Evolutionary conservation across 1,140 invertebrate genomes (phyloP), one percentile per base, ranked within the genome.

Genomic region (Asobara japonica): DNA sequence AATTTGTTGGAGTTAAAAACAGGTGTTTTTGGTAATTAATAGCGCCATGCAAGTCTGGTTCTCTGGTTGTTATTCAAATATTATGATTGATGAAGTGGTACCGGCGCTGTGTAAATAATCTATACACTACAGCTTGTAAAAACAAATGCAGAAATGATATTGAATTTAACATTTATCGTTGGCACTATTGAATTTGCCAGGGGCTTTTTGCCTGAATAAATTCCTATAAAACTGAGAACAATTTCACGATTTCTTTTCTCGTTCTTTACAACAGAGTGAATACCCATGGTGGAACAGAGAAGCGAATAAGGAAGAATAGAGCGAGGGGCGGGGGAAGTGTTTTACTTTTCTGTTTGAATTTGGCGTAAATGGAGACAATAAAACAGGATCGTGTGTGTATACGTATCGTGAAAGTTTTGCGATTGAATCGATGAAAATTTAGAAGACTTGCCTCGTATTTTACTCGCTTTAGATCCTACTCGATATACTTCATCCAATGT

Each of bases 401-500:
- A 33, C 2, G 13, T 20, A 6, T 30, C 31, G 38, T 25, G 11
- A 61, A 67, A 67, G 71, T 67, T 67, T 72, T 61, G 71, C 65
- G 64, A 72, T 72, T 72, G 64, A 67, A 72, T 72, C 48, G 65
- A 30, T 45, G 65, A 56, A 72, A 72, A 67, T 61, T 72, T 30
- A 30, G 65, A 41, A 61, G 65, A 45, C 29, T 36, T n/a, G 22
- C 45, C 48, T 36, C 64, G 71, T 72, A 69, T 61, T 33, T 60
- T 36, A 69, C 68, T 25, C 30, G 68, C 25, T 36, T 38, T 30
- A 38, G 56, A 69, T 69, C 67, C 27, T 48, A 48, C 16, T 65
- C 33, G 69, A 71, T 65, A 71, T 45, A 45, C 41, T 18, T 65
- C 38, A 48, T 11, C 10, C 51, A 56, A 56, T 56, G 31, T 36